Base-by-base conservation (phyloP, 2,797 vertebrate species). In the Crax fasciolata region DNA sequence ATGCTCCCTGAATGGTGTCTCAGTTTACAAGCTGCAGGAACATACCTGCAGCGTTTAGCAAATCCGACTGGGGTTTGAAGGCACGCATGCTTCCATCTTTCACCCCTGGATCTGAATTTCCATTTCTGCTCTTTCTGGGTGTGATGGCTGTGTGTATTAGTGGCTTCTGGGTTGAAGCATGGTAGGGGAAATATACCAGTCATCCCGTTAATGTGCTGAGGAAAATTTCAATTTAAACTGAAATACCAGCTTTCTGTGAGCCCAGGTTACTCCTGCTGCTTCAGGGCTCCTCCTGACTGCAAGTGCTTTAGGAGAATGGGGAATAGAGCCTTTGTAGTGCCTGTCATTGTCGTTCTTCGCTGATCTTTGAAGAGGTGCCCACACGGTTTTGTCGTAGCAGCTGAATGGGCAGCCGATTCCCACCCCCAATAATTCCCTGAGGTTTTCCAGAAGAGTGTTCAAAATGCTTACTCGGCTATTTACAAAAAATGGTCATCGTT, bases 381-480 rank as follows among this genome's bases (percentile, higher is more conserved):
- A 48, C 92, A 91, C 93, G 68, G 84, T 77, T 96, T 71, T 43
- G 54, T 67, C 48, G 61, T 81, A 71, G 74, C 70, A 66, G 78
- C 79, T 92, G 70, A 90, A 87, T 85, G 85, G 86, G 58, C 71
- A 87, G 76, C 83, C 43, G 77, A 55, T 79, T 88, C 74, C 68
- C 71, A 80, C 68, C 89, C 94, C 62, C 55, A 61, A 44, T 78
- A 72, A 75, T 65, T 94, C 82, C 92, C 48, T 76, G 21, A 65
- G 52, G 73, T 96, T 96, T 96, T 90, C 73, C 38, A 44, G 95
- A 89, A 92, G 84, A 96, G 68, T 59, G 61, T 84, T 97, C 28
- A 91, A 96, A 95, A 68, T 85, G 91, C 89, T 95, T 90, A 94
- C 95, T 98, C 94, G 97, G 75, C 89, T 95, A 78, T 94, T 83